Evolutionary conservation across 2,888 invertebrate genomes (phyloP).

Genomic region (Dicyrtomina minuta): DNA sequence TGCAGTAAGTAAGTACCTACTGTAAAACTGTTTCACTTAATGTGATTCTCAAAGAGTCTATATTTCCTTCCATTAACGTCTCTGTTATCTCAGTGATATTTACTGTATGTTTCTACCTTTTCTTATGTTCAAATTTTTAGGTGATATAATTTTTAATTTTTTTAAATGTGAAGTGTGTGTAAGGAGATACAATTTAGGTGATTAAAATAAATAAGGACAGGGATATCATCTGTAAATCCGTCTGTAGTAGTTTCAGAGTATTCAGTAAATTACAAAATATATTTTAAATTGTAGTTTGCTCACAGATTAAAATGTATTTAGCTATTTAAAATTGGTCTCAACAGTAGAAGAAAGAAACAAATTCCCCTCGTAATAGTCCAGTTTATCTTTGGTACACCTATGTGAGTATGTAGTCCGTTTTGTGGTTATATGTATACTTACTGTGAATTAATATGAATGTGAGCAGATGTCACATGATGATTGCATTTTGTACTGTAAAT

Average conservation of each 20-base stretch:
- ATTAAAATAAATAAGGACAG: too few relatives aligned
- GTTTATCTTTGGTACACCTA: not conserved
- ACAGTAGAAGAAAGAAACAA: not conserved
- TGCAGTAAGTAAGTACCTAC: not conserved
- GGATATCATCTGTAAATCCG: not conserved
- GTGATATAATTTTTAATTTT: not conserved
- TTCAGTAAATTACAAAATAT: not conserved
- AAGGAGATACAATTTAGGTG: not conserved
- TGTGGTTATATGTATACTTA: not conserved
- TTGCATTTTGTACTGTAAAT: too few relatives aligned
- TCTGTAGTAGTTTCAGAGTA: slow-evolving; percentile 1
- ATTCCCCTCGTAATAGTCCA: too few relatives aligned
- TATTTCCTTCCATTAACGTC: too few relatives aligned
- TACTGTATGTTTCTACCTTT: too few relatives aligned
- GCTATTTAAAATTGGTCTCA: not conserved
- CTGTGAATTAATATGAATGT: too few relatives aligned
- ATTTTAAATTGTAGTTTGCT: not conserved
- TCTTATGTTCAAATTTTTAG: not conserved
- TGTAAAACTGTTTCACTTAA: not conserved
- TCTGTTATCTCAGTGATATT: too few relatives aligned
- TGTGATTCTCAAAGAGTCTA: too few relatives aligned
- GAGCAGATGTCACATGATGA: too few relatives aligned
- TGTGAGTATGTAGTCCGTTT: not conserved
- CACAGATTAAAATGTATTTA: not conserved
- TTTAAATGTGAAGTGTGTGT: not conserved